Percentiles rank a stretch among this genome's conserved stretches.
These are phyloP conservation scores for Sinella curviseta DNA, from an alignment of 1,140 invertebrate genomes.

Conservation along the genomic window DNA sequence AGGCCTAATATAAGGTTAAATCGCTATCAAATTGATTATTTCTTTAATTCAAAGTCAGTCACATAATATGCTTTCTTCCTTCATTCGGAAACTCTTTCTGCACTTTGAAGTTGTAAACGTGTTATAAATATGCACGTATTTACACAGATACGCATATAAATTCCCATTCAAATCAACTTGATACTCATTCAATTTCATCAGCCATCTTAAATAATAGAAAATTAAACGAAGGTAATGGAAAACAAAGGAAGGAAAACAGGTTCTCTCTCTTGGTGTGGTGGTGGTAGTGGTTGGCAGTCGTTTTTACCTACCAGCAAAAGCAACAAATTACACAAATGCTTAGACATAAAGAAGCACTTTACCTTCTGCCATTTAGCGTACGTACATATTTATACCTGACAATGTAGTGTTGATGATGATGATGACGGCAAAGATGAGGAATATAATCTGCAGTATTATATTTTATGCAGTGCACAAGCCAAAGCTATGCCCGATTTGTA, in stretches of 20 bases:
- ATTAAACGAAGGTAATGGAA: too few species aligned
- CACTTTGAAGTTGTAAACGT: background rate
- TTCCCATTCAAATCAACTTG: too few species aligned
- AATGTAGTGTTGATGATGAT: background rate
- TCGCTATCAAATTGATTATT: too few species aligned
- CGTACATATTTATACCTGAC: background rate
- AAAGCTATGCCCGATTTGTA: slow-evolving; percentile 16
- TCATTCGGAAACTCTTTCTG: background rate
- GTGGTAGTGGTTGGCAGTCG: background rate
- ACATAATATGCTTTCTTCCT: too few species aligned
- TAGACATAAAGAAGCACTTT: background rate
- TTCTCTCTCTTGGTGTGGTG: background rate
- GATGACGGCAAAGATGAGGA: too few species aligned
- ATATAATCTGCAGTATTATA: background rate
- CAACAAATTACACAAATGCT: background rate
- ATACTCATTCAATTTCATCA: too few species aligned
- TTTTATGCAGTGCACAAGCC: slow-evolving; percentile 7
- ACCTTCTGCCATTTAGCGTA: too few species aligned
- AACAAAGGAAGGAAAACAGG: background rate
- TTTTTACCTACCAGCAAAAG: background rate
- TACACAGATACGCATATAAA: too few species aligned
- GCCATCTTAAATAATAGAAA: too few species aligned
- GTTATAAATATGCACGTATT: too few species aligned
- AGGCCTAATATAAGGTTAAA: too few species aligned
- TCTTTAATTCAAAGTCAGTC: too few species aligned